A percentile compares a stretch with the other conserved stretches of the same genome.
Evolutionary conservation across 1,140 invertebrate species (phyloP).

Genomic region (Heliconius melpomene): DNA sequence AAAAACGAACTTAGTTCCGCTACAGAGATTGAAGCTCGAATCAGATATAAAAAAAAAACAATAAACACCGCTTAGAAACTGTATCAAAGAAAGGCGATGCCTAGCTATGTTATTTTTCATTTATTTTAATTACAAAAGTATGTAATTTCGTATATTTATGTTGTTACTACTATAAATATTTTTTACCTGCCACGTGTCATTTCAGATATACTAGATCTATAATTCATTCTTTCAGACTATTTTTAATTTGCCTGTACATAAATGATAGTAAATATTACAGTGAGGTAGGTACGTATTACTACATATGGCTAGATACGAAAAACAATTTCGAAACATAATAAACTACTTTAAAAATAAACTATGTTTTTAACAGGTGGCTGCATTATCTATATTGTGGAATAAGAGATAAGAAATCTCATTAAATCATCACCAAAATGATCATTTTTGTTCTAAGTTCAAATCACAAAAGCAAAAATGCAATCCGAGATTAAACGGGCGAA

Average conservation of each 20-base stretch:
- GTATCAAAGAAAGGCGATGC: conserved; percentile 35
- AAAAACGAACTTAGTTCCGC: conserved; percentile 59
- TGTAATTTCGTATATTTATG: background rate
- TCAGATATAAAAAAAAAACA: conserved; percentile 49
- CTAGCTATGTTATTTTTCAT: background rate
- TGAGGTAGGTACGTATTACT: too few relatives aligned
- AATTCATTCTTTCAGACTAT: background rate
- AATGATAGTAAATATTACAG: background rate
- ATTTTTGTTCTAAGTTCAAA: background rate
- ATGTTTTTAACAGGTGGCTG: background rate
- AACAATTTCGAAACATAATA: too few relatives aligned
- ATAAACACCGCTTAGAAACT: conserved; percentile 56
- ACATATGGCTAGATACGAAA: too few relatives aligned
- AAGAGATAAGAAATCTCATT: background rate
- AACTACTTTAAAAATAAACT: too few relatives aligned
- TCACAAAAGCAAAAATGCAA: background rate
- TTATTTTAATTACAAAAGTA: conserved; percentile 8
- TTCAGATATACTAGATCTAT: too few relatives aligned
- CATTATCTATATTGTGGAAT: background rate
- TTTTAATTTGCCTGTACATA: background rate
- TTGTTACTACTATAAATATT: background rate
- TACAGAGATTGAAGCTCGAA: conserved; percentile 53
- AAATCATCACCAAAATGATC: too few relatives aligned
- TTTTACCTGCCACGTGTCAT: too few relatives aligned
- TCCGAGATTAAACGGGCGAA: too few relatives aligned